phyloP scores from a whole-genome alignment of 1,140 invertebrate genomes.

The Bombus superbus region DNA sequence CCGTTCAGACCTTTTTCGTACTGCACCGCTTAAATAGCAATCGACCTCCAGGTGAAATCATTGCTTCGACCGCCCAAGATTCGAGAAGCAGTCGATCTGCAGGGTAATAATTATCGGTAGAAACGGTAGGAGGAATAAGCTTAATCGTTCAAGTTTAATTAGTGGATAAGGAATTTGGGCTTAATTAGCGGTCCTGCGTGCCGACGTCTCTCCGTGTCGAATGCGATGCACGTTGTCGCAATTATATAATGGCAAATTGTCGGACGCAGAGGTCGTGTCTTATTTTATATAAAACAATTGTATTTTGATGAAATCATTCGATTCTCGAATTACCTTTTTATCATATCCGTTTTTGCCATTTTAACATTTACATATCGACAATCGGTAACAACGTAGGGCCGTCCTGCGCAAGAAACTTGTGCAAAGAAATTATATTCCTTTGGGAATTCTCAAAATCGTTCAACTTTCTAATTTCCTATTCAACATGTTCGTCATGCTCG shows the following conservation, averaged over 20 bases:
- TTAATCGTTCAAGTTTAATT: conserved; percentile 64
- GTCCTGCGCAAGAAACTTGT: too few relatives aligned
- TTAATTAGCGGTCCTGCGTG: conserved; percentile 54
- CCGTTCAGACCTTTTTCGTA: neutral
- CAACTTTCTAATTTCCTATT: neutral
- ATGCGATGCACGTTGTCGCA: conserved; percentile 19
- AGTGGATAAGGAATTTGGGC: conserved; percentile 47
- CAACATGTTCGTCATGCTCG: neutral
- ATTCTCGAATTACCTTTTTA: neutral
- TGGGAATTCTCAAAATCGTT: neutral
- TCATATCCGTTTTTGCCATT: neutral
- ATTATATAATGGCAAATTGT: conserved; percentile 38
- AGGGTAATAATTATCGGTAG: conserved; percentile 63
- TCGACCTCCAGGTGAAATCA: conserved; percentile 29
- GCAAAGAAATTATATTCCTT: neutral
- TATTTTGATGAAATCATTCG: neutral
- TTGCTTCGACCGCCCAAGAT: conserved; percentile 42
- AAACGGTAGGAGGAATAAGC: conserved; percentile 35
- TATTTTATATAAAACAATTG: neutral
- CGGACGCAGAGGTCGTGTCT: neutral
- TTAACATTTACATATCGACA: neutral
- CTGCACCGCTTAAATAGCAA: neutral
- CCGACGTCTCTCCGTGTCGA: neutral
- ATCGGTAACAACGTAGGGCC: neutral
- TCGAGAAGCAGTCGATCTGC: conserved; percentile 24